Evolutionary conservation across 2,113 vertebrate genomes (phyloP), one percentile per base, ranked within the genome.

Genomic region (Ictalurus furcatus): DNA sequence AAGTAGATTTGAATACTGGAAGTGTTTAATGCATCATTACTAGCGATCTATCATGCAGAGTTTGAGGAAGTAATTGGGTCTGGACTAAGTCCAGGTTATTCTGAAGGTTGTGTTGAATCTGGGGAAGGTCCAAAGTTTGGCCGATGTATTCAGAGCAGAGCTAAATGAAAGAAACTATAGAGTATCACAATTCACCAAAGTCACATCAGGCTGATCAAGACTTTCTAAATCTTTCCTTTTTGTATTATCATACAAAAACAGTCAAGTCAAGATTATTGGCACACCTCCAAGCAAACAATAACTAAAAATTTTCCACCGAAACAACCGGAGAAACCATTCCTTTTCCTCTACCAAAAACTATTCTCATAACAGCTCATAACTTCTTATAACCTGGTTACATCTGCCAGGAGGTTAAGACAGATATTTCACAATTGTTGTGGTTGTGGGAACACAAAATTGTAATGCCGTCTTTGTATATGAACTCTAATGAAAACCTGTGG

Each of bases 21-120:
- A 48, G 63, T 73, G 7, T 73, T 69, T 73, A 56, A 79, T 79
- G n/a, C 61, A 67, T 89, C 44, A 84, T 73, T 84, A 76, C 87
- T 76, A 88, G 67, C 30, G 78, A 71, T 76, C 56, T 89, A 65
- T 73, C 54, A 37, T 79, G 52, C 63, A 48, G 28, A 89, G 23
- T 13, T 40, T 74, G 63, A 87, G 82, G 28, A 71, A 81, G 34
- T 40, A 25, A 48, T 44, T 37, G 54, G 52, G 21, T 73, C 48
- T 90, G 88, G 80, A 78, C 12, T 61, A 0, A 85, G 40, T 28
- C 52, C 80, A 71, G 73, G 30, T 21, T 87, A 84, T 85, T 87
- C 21, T 71, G 61, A 48, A 17, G 19, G 17, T 82, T 58, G 58
- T 85, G 83, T 61, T 90, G 73, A 63, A 88, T 52, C 52, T 81